These are phyloP conservation scores for Catharus minimus DNA, from an alignment of 2,113 vertebrate genomes.

Conservation along the genomic window DNA sequence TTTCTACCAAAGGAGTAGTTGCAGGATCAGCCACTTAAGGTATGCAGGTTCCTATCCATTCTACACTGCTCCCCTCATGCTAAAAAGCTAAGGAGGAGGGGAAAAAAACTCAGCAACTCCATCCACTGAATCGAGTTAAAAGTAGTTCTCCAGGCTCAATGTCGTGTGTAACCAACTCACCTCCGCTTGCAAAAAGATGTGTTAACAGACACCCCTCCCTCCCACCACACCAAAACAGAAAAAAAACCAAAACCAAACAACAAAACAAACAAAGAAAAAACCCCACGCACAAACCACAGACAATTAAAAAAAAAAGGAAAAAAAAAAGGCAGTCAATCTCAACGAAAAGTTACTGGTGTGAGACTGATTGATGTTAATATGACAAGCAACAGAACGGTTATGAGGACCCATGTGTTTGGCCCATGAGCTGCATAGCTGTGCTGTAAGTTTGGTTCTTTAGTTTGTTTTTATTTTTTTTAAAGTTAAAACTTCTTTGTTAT, in stretches of 20 bases:
- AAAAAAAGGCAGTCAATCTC: slow-evolving; percentile 67
- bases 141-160: slow-evolving; percentile 74
- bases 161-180: slow-evolving; percentile 61
- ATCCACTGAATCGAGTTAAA: slow-evolving; percentile 51
- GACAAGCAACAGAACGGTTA: slow-evolving; percentile 74
- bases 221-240: slow-evolving; percentile 35
- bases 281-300: slow-evolving; percentile 48
- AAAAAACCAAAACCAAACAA: not conserved
- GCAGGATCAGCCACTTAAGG: slow-evolving; percentile 45
- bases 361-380: slow-evolving; percentile 70
- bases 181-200: slow-evolving; percentile 65
- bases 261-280: not conserved
- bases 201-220: slow-evolving; percentile 48
- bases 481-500: slow-evolving; percentile 76
- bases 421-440: slow-evolving; percentile 80
- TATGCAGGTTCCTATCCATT: slow-evolving; percentile 62
- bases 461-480: slow-evolving; percentile 44
- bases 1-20: not conserved
- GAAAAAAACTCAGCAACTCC: slow-evolving; percentile 68
- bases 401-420: slow-evolving; percentile 73
- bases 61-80: slow-evolving; percentile 64
- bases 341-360: slow-evolving; percentile 71
- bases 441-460: slow-evolving; percentile 81
- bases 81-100: slow-evolving; percentile 71
- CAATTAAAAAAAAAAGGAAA: not conserved